Percentiles rank a stretch among this genome's conserved stretches.
phyloP scores from a whole-genome alignment of 2,888 invertebrate species.

The Synergus laeviventris region DNA sequence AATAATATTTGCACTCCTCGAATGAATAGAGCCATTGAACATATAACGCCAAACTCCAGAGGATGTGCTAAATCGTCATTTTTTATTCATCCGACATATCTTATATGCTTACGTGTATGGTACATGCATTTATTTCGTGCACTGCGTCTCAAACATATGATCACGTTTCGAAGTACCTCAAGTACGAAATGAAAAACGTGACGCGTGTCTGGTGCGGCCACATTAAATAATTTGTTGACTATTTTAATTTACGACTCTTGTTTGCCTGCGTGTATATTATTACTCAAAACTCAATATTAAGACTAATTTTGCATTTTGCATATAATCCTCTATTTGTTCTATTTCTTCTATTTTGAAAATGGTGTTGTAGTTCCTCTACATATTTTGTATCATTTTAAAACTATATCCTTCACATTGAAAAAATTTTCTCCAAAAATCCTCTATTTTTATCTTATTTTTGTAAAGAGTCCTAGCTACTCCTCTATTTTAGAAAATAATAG shows the following conservation, averaged over 20 bases:
- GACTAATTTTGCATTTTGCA: background rate
- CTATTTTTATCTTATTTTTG: no score
- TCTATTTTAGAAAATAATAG: no score
- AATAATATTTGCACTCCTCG: no score
- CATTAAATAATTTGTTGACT: slow-evolving; percentile 23
- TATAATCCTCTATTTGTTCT: no score
- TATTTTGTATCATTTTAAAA: no score
- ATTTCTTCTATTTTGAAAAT: no score
- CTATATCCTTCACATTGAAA: no score
- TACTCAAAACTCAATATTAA: no score
- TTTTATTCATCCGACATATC: slow-evolving; percentile 2
- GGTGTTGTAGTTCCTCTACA: no score
- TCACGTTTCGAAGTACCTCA: background rate
- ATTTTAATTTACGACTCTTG: background rate
- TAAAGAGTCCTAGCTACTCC: no score
- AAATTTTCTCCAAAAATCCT: no score
- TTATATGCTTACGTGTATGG: background rate
- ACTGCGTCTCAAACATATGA: slow-evolving; percentile 12
- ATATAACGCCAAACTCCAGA: background rate
- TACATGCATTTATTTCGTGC: slow-evolving; percentile 16
- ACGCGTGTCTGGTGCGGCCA: background rate
- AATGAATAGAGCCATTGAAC: background rate
- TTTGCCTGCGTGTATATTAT: background rate
- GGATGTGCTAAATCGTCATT: background rate
- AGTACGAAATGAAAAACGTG: slow-evolving; percentile 1